Base-by-base conservation (phyloP, 2,797 vertebrate genomes). In the Clarias pachynema region DNA sequence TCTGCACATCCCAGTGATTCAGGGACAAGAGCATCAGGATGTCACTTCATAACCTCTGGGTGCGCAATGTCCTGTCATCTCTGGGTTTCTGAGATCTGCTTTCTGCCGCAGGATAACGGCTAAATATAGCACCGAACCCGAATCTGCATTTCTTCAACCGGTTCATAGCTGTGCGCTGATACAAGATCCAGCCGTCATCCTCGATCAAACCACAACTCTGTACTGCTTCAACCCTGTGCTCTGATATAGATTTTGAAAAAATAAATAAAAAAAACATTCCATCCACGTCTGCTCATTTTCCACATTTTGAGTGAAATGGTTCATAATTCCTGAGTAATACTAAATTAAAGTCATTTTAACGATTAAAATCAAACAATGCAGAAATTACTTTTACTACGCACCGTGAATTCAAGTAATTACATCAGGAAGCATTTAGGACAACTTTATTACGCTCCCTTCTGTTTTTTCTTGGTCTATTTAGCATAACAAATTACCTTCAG, bases 31-130 rank as follows among this genome's bases (percentile, higher is more conserved):
- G 91, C 94, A 95, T 93, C 90, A 91, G 93, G 91, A 95, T 93
- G 94, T 94, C 93, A 94, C 93, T 95, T 93, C 89, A 89, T 93
- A 95, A 94, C 94, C 94, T 93, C 93, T 94, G 93, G 93, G 92
- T 93, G 91, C 91, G 91, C 91, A 92, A 91, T 89, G 90, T 95
- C 92, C 93, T 95, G 94, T 95, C 94, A 95, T 94, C 93, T 93
- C 92, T 90, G 92, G 92, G 94, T 93, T 91, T 92, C 91, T 91
- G 91, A 95, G 93, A 94, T 93, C 91, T 91, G 93, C 91, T 91
- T 92, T 93, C 92, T 92, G 86, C 89, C 91, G 92, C 87, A 88
- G 88, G 91, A 93, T 92, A 94, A 90, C 89, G 88, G 91, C 94
- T 94, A 95, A 94, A 95, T 93, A 95, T 95, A 95, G 94, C 93